Conservation (phyloP, 2,888 invertebrate genomes). For the Chrysolina americana region DNA sequence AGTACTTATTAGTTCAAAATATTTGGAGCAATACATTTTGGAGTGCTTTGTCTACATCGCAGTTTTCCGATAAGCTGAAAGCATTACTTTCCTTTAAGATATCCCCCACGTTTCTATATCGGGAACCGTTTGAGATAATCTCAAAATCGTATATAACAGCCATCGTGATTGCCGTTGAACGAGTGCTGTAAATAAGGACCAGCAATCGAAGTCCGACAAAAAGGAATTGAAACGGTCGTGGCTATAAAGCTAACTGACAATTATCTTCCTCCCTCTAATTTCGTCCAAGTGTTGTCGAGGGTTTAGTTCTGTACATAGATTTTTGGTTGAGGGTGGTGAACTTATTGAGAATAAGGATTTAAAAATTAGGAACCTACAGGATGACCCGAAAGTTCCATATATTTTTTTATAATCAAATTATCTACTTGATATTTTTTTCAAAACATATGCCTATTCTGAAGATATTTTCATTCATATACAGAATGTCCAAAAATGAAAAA, state of each 20-base stretch:
- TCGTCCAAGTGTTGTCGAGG: slow-evolving; percentile 34
- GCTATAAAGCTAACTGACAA: slow-evolving; percentile 61
- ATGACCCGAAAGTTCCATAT: no score
- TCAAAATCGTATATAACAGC: slow-evolving; percentile 54
- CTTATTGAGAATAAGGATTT: no score
- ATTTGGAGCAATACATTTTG: background rate
- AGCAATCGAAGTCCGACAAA: slow-evolving; percentile 44
- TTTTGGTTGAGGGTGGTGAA: background rate
- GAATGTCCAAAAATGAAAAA: no score
- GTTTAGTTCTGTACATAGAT: background rate
- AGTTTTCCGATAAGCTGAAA: background rate
- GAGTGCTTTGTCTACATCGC: background rate
- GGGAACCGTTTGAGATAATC: slow-evolving; percentile 59
- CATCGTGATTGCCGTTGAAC: slow-evolving; percentile 50
- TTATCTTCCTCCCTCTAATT: slow-evolving; percentile 56
- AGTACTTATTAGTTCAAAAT: no score
- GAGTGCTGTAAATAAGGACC: slow-evolving; percentile 52
- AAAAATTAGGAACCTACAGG: no score
- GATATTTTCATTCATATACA: no score
- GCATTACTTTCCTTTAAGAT: slow-evolving; percentile 51
- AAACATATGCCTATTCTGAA: no score
- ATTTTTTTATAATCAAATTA: no score
- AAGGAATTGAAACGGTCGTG: slow-evolving; percentile 55
- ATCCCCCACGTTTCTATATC: slow-evolving; percentile 59
- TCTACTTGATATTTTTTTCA: no score